phyloP scores from a whole-genome alignment of 2,797 vertebrate species.

The Lycodopsis pacificus region DNA sequence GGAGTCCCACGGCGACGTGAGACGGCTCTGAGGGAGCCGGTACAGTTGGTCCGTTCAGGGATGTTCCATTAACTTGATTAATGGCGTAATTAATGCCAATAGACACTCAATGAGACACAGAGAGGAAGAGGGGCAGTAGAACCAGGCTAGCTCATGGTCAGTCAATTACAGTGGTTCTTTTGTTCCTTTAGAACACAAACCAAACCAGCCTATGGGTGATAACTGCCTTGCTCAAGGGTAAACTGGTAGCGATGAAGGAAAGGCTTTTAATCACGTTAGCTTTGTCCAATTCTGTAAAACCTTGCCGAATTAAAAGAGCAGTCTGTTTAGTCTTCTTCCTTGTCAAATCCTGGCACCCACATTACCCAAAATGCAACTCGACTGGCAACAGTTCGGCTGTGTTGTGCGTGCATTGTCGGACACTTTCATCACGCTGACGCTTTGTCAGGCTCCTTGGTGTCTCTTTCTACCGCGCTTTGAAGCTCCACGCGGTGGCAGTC shows the following conservation, averaged over 20 bases:
- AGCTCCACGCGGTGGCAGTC: background rate
- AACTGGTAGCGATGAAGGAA: background rate
- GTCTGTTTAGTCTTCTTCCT: background rate
- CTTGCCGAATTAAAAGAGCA: no score
- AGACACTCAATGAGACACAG: slow-evolving; percentile 71
- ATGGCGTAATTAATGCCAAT: slow-evolving; percentile 78
- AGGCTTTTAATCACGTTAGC: background rate
- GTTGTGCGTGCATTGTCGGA: background rate
- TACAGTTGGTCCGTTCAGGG: slow-evolving; percentile 68
- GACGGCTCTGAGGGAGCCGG: slow-evolving; percentile 44
- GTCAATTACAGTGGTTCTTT: slow-evolving; percentile 34
- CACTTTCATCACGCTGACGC: no score
- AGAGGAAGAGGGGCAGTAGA: slow-evolving; percentile 32
- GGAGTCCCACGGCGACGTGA: slow-evolving; percentile 42
- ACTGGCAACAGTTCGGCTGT: no score
- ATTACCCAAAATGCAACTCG: background rate
- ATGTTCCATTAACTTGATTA: slow-evolving; percentile 81
- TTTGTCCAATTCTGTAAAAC: no score
- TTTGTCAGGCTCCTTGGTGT: background rate
- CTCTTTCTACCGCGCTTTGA: background rate
- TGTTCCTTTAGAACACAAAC: slow-evolving; percentile 14
- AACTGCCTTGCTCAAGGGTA: background rate
- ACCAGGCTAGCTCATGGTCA: slow-evolving; percentile 31
- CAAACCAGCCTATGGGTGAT: background rate
- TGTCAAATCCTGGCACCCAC: background rate